These are phyloP conservation scores for Eurois occulta DNA, from an alignment of 2,888 invertebrate genomes.

Conservation along the genomic window DNA sequence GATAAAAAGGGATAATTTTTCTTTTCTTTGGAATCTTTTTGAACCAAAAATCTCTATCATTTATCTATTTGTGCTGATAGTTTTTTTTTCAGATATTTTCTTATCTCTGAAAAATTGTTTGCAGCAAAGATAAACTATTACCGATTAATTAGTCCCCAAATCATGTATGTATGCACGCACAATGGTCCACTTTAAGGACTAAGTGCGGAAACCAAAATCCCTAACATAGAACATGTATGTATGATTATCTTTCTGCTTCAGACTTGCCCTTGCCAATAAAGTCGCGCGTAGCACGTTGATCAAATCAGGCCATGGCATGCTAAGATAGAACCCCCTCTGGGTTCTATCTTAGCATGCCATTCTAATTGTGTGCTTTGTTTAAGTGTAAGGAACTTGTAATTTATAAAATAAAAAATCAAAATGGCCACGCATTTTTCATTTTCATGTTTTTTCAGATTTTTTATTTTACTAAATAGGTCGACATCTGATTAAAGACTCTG, in stretches of 20 bases:
- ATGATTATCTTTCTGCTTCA: not conserved
- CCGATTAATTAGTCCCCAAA: not conserved
- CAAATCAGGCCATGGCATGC: no score
- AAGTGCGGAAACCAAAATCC: no score
- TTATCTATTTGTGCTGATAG: not conserved
- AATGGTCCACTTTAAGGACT: no score
- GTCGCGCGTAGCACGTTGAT: no score
- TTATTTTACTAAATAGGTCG: no score
- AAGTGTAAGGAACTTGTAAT: no score
- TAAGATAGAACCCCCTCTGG: no score
- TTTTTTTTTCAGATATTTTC: not conserved
- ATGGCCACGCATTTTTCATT: constrained; percentile 4
- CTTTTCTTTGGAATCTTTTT: not conserved
- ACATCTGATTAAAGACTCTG: not conserved
- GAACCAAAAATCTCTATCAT: not conserved
- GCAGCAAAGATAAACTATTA: not conserved
- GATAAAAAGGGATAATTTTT: constrained; percentile 40
- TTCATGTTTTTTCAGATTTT: not conserved
- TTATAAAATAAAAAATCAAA: no score
- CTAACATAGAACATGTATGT: no score
- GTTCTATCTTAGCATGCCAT: no score
- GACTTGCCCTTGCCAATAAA: not conserved
- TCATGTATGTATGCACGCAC: no score
- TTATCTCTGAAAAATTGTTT: not conserved
- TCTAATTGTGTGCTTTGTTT: no score